Evolutionary conservation across 35 echinoderm and acorn worm genomes (phyloP).

Genomic region (Diadema setosum): DNA sequence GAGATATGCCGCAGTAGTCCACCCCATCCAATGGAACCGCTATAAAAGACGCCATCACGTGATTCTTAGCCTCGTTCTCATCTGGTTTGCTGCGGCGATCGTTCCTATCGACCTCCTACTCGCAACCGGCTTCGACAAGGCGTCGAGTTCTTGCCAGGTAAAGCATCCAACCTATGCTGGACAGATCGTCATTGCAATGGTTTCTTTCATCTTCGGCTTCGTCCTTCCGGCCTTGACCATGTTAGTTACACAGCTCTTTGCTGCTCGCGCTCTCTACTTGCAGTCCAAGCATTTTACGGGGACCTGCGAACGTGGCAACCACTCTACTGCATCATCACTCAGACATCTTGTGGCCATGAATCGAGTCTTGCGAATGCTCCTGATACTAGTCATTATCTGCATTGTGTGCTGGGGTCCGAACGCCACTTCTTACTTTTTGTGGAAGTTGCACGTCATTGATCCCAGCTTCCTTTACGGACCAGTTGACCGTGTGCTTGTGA

Average conservation of each 20-base stretch:
- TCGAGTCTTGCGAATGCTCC: no score
- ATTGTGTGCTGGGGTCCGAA: no score
- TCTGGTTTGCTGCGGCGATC: background rate
- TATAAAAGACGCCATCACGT: background rate
- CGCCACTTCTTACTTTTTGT: no score
- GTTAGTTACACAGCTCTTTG: background rate
- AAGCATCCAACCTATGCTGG: background rate
- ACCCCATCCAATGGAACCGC: constrained; percentile 18
- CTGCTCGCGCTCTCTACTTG: background rate
- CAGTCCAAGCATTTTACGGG: background rate
- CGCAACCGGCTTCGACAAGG: background rate
- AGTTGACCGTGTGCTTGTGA: no score
- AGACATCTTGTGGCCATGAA: no score
- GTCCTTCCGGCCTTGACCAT: background rate
- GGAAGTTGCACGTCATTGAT: no score
- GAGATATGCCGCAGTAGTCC: constrained; percentile 45
- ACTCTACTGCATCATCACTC: no score
- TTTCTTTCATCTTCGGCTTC: background rate
- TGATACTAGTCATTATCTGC: no score
- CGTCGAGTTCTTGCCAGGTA: background rate
- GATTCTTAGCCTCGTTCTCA: background rate
- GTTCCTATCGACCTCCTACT: background rate
- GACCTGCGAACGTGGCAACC: no score
- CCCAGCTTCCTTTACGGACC: no score
- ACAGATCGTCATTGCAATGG: background rate